These are phyloP conservation scores for Acrocephalus scirpaceus DNA, from an alignment of 2,797 vertebrate genomes.

Conservation along the genomic window DNA sequence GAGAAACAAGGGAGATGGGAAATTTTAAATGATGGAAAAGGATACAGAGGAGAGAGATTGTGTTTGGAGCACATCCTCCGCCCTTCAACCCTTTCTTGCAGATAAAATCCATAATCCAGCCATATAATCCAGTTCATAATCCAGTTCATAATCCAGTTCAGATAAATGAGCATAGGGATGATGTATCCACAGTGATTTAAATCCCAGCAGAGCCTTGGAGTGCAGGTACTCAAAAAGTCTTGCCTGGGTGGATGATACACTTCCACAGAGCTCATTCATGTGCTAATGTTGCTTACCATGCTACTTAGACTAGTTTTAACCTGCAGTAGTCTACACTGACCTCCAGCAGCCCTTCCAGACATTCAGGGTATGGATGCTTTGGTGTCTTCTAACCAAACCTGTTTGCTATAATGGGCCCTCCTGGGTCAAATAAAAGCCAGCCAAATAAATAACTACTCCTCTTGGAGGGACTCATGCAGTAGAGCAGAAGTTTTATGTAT, in stretches of 20 bases:
- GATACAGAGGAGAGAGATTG: not conserved
- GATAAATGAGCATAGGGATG: not conserved
- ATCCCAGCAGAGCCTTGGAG: not conserved
- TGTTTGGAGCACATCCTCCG: not conserved
- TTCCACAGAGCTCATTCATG: not conserved
- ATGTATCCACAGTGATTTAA: not conserved
- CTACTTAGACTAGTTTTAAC: not conserved
- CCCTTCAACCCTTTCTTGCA: not conserved
- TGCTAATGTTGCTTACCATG: not conserved
- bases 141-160: not conserved
- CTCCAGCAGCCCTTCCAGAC: not conserved
- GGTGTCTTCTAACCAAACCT: not conserved
- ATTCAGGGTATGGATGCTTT: not conserved
- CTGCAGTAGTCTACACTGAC: not conserved
- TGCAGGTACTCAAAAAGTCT: not conserved
- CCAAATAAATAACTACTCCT: rapidly evolving
- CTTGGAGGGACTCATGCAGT: not conserved
- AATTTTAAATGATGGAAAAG: not conserved
- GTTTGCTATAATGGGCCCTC: not conserved
- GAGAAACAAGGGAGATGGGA: not conserved
- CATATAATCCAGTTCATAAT: not conserved
- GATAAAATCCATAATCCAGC: not conserved
- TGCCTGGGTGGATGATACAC: not conserved
- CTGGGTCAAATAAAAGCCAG: not conserved
- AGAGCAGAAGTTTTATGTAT: not conserved